These are phyloP conservation scores for Desmodus rotundus DNA, from an alignment of 2,113 vertebrate species.

Conservation along the genomic window DNA sequence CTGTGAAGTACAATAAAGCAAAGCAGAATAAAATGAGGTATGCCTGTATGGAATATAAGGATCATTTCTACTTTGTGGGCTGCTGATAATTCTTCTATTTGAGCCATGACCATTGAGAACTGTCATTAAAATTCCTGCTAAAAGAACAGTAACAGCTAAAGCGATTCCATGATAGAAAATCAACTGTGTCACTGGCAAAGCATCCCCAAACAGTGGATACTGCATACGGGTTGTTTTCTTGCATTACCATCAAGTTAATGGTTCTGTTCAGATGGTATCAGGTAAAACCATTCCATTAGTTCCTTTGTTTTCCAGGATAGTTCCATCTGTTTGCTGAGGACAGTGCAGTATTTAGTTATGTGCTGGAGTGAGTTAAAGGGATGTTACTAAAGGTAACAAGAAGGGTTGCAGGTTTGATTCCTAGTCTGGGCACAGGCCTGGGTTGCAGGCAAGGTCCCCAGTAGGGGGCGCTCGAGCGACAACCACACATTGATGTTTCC, in stretches of 20 bases:
- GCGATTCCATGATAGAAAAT: slow-evolving; percentile 5
- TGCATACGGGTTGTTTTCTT: neutral
- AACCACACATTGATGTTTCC: too few species aligned
- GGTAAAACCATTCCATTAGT: slow-evolving; percentile 19
- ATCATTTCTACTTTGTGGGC: neutral
- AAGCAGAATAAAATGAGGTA: neutral
- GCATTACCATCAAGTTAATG: fast-evolving
- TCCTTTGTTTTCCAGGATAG: neutral
- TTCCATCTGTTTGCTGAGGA: neutral
- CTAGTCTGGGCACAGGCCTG: too few species aligned
- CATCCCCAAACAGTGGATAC: fast-evolving
- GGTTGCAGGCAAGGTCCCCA: too few species aligned
- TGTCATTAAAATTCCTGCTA: slow-evolving; percentile 69
- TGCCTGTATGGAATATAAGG: neutral
- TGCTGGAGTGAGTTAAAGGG: neutral
- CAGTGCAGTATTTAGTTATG: fast-evolving
- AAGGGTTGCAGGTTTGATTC: too few species aligned
- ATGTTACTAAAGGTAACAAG: neutral
- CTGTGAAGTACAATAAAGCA: neutral
- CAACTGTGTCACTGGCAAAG: slow-evolving; percentile 8
- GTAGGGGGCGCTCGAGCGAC: too few species aligned
- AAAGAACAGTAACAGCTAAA: slow-evolving; percentile 37
- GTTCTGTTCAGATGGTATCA: neutral
- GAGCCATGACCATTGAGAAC: slow-evolving; percentile 59
- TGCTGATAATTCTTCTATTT: neutral